Conservation (phyloP, 2,113 vertebrate species). For the Pardalotus punctatus region DNA sequence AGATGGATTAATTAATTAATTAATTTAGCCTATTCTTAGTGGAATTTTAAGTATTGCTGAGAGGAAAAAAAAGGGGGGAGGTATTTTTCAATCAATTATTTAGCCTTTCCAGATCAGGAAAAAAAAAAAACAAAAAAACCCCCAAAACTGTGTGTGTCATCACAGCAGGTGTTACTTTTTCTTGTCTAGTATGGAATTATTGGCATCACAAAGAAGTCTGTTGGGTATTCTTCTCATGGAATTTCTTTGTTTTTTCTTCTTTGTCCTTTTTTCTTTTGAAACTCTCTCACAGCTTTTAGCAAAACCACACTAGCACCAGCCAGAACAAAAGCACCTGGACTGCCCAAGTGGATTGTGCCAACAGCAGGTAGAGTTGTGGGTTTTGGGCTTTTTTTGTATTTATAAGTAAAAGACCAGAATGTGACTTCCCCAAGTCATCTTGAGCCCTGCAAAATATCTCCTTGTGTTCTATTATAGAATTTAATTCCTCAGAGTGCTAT, state of each 20-base stretch:
- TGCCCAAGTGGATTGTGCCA: conserved; percentile 12
- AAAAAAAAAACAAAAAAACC: too few species aligned
- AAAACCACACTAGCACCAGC: conserved; percentile 44
- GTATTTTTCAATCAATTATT: not conserved
- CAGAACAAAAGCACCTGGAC: conserved; percentile 44
- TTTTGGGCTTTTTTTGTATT: not conserved
- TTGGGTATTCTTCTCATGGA: not conserved
- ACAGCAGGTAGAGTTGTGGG: conserved; percentile 27
- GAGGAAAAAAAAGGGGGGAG: not conserved
- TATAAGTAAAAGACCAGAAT: not conserved
- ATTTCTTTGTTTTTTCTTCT: not conserved
- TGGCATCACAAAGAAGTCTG: not conserved
- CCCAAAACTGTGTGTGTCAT: not conserved
- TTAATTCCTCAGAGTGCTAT: not conserved
- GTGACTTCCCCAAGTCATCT: not conserved
- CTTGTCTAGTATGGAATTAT: not conserved
- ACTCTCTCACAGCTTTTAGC: conserved; percentile 14
- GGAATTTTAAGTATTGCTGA: not conserved
- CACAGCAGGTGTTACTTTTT: not conserved
- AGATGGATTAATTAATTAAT: not conserved
- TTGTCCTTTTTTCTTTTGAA: not conserved
- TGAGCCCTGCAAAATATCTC: not conserved
- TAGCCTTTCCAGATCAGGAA: not conserved
- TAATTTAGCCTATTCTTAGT: not conserved
- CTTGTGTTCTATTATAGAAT: not conserved